These are phyloP conservation scores for Ciona savignyi DNA, from an alignment of 23 tunicate genomes.

Conservation along the genomic window DNA sequence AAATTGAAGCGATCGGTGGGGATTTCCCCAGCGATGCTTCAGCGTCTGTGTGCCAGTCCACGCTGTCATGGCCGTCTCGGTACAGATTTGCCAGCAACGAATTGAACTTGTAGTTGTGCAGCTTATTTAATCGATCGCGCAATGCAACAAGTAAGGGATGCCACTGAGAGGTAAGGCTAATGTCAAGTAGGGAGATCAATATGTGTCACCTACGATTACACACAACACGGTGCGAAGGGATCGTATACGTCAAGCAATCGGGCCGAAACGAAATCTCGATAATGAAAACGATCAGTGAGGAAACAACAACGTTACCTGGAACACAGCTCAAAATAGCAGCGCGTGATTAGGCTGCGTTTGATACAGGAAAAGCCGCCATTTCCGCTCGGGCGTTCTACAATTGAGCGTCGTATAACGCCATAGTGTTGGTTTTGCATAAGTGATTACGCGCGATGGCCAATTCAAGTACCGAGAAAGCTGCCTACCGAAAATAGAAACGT, in stretches of 20 bases:
- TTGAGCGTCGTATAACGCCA: slow-evolving; percentile 1
- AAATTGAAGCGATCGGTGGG: slow-evolving; percentile 51
- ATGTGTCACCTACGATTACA: too few species aligned
- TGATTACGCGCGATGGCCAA: not conserved
- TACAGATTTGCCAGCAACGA: slow-evolving; percentile 40
- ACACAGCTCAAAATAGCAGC: slow-evolving; percentile 2
- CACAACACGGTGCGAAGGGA: too few species aligned
- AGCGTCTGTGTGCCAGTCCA: slow-evolving; percentile 47
- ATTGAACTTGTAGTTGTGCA: slow-evolving; percentile 26
- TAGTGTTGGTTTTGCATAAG: not conserved
- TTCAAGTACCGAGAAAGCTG: not conserved
- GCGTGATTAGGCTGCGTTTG: slow-evolving; percentile 19
- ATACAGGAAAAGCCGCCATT: slow-evolving; percentile 19
- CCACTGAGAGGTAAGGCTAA: slow-evolving; percentile 39
- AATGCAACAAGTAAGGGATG: slow-evolving; percentile 32
- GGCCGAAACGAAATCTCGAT: not conserved
- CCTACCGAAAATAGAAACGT: not conserved
- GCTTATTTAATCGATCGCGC: slow-evolving; percentile 13
- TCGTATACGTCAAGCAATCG: too few species aligned
- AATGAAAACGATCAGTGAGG: not conserved
- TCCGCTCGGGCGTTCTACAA: slow-evolving; percentile 10
- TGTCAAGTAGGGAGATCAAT: too few species aligned
- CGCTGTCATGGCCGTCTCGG: slow-evolving; percentile 44
- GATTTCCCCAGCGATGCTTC: slow-evolving; percentile 40
- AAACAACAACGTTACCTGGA: not conserved